Base-by-base conservation (phyloP, 1,140 invertebrate species). In the Danaus melanippus region DNA sequence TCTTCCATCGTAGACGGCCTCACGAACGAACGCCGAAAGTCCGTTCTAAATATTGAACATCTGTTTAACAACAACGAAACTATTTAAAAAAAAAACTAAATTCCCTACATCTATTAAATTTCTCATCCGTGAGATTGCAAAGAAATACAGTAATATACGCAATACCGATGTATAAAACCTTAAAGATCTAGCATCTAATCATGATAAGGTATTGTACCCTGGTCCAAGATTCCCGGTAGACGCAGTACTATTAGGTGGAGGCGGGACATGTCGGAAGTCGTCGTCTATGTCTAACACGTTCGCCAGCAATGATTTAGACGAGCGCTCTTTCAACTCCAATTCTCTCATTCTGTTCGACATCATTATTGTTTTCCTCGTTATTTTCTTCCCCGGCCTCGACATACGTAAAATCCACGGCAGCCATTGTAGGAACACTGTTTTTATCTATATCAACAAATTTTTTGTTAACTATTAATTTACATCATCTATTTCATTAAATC, bases 241-340 rank as follows among this genome's bases (percentile, higher is more conserved):
- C 9, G 87, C 84, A 2, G 87, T 85, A 74, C 89, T 87, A 73
- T 90, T 88, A 62, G 90, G 84, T 52, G 82, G 75, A 46, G 85
- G 74, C 43, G 81, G 80, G 6, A 73, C 88, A 71, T 93, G 92
- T 74, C 94, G 90, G 86, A 96, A 95, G 85, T 98, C 96, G 74
- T 98, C 96, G 81, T 98, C 96, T 71, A 98, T 96, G 86, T 98
- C 96, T 68, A 97, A 88, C 56, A 95, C 94, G 86, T 98, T 98
- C 52, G 97, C 96, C 69, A 98, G 87, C 65, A 98, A 89, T 68
- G 95, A 97, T 84, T 96, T 96, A 53, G 96, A 97, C 48, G 95
- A 96, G 46, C 95, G 90, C 79, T 98, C 96, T 84, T 96, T 95
- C 54, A 97, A 87, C 84, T 97, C 96, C 71, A 97, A 85, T 75